Evolutionary conservation across 2,888 invertebrate genomes (phyloP), one percentile per base, ranked within the genome.

Genomic region (Drosophila cracens): DNA sequence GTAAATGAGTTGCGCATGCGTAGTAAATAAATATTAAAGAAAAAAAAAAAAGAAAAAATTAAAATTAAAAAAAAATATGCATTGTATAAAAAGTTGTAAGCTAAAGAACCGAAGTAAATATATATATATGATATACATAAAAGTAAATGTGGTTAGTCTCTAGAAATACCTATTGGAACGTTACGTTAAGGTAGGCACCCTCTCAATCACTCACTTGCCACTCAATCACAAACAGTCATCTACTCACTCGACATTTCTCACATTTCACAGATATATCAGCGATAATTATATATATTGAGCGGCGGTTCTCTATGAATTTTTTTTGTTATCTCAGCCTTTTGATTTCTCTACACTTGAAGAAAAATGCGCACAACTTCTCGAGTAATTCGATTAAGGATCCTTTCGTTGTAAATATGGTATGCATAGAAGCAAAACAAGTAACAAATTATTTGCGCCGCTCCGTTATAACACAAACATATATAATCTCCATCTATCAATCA

Each of bases 301-400:
- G 77, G 33, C 61, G 51, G 11, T 63, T 66, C 51, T 36, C 36
- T 63, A 61, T 25, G 2, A 33, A 63, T 51, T 25, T 36, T 40
- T 49, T 27, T 51, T 43, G 46, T 29, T 64, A 43, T 49, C 31
- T 46, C 48, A 54, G 46, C 18, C n/a, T 46, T 33, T 72, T 34
- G 48, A 48, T 51, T 48, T 64, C 64, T 34, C n/a, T 48, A 48
- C 36, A 58, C 29, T 70, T 73, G 54, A 63, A 65, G 60, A 46
- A 34, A 34, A 89, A 89, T 75, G 87, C 84, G 84, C 84, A 85
- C 84, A 85, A 85, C 36, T 81, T 83, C 73, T 64, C 27, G 54
- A 76, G 64, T 33, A 70, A 75, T 61, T 76, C 40, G 40, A 38
- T 43, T 48, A 48, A 40, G 34, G 7, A 63, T 53, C 43, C 70